Evolutionary conservation across 2,113 vertebrate genomes (phyloP), one percentile per base, ranked within the genome.

Genomic region (Poeciliopsis turrubarensis): DNA sequence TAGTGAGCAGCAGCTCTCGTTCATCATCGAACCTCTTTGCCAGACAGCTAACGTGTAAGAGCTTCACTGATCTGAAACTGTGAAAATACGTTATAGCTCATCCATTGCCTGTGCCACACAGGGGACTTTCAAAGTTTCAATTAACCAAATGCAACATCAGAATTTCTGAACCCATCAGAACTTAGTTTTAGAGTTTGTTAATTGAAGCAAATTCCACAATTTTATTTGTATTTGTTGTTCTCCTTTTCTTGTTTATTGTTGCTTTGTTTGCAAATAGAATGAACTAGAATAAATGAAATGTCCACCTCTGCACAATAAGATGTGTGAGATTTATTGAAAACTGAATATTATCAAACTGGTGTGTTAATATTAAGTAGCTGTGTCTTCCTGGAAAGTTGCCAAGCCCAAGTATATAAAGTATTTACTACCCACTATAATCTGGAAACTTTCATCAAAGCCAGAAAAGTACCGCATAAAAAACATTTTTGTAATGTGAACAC

Each of bases 1-100:
- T n/a, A 61, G 29, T 69, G 62, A 79, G 15, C 31, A 11, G 51
- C 66, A n/a, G 73, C 78, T 72, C 27, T 0, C 62, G 61, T 74
- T 68, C 73, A 8, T 69, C 77, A 37, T 30, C 2, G 1, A 26
- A 37, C 77, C 74, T 62, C 70, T 74, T 60, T 17, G 68, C 67
- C 75, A 72, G 76, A 83, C 57, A 67, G 85, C 81, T 87, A 51
- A 39, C 79, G 84, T 66, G 9, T 91, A 78, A 88, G 67, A 79
- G 89, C 84, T 78, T 80, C 89, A 83, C 87, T 88, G 85, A 91
- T 91, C 83, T 85, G 84, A 88, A 89, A 70, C 88, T 89, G 87
- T 72, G 79, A 91, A 90, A 80, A 85, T 82, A 79, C 51, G 78
- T 87, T 79, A 82, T 81, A 83, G 75, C 79, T 88, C 67, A 78